These are phyloP conservation scores for Chroicocephalus ridibundus DNA, from an alignment of 2,113 vertebrate genomes.

Conservation along the genomic window DNA sequence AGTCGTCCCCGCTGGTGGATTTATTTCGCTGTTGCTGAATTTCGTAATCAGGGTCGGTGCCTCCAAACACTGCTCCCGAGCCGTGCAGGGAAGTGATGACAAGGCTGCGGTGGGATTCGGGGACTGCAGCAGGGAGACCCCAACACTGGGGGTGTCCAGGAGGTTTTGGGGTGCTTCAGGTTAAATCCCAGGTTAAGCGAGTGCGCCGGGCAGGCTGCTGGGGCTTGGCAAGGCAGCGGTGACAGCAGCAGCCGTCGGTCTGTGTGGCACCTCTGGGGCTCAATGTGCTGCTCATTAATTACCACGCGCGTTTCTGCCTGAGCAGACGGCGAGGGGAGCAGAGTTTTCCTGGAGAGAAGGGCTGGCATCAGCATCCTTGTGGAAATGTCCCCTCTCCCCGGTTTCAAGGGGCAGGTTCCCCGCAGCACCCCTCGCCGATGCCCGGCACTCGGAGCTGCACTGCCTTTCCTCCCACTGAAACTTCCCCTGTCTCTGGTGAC, in stretches of 20 bases:
- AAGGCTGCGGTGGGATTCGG: neutral
- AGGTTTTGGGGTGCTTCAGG: neutral
- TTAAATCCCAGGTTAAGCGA: neutral
- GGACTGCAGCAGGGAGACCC: neutral
- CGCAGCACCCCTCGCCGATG: neutral
- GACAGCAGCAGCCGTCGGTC: neutral
- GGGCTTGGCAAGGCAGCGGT: neutral
- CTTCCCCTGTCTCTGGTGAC: neutral
- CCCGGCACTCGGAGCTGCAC: accelerated
- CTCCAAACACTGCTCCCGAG: accelerated
- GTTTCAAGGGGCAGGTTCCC: neutral
- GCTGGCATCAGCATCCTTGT: neutral
- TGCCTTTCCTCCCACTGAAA: neutral
- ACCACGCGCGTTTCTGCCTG: neutral
- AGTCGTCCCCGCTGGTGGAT: accelerated
- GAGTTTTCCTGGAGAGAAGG: neutral
- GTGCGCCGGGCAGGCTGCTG: too few relatives aligned
- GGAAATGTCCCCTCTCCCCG: neutral
- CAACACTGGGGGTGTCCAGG: accelerated
- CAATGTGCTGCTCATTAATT: accelerated
- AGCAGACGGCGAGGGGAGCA: neutral
- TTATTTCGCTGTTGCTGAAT: neutral
- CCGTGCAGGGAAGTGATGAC: neutral
- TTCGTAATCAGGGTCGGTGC: accelerated
- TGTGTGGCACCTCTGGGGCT: neutral